phyloP scores from a whole-genome alignment of 2,113 vertebrate species.

The Bos javanicus region DNA sequence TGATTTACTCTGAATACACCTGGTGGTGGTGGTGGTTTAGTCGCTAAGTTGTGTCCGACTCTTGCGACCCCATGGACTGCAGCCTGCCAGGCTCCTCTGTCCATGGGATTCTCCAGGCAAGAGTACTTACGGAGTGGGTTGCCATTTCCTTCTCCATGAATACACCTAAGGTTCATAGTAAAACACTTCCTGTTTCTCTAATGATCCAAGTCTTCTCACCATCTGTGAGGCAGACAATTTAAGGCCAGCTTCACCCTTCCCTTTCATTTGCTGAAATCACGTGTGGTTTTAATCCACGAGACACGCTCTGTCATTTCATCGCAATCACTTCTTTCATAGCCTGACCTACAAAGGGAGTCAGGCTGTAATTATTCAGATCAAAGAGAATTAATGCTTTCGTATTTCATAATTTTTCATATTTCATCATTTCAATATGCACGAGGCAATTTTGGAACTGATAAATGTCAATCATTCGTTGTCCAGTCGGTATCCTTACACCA shows the following conservation, averaged over 20 bases:
- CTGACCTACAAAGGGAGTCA: background rate
- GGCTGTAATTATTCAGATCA: background rate
- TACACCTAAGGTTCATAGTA: background rate
- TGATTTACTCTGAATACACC: background rate
- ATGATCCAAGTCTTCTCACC: background rate
- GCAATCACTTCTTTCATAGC: background rate
- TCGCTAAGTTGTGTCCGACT: accelerated
- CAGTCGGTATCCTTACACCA: background rate
- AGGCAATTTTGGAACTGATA: background rate
- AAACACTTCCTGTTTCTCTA: background rate
- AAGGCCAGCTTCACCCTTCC: background rate
- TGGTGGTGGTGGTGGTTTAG: background rate
- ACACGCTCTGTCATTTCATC: background rate
- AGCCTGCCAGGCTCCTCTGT: background rate
- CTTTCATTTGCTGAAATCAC: background rate
- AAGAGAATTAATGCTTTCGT: background rate
- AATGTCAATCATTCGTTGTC: background rate
- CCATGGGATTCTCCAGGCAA: background rate
- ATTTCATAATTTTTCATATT: background rate
- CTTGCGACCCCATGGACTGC: background rate
- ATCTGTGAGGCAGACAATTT: background rate
- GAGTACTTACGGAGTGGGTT: background rate
- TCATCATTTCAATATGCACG: background rate
- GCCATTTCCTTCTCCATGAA: background rate
- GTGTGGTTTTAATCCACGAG: background rate